Base-by-base conservation (phyloP, 2,888 invertebrate genomes). In the Tetragnatha montana region DNA sequence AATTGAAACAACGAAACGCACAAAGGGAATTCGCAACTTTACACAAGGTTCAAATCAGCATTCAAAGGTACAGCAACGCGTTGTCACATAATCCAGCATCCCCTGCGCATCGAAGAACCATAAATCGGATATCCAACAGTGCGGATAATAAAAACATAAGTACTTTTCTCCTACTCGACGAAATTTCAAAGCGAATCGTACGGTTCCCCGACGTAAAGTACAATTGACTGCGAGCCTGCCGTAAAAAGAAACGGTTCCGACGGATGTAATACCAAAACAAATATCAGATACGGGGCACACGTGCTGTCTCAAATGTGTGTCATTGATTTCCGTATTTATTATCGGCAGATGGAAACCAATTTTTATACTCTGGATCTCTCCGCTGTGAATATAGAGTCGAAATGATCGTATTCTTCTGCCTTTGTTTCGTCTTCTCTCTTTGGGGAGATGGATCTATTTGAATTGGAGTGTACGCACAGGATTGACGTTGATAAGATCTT, bases 261-360 rank as follows among this genome's bases (percentile, higher is more conserved):
- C 73, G 21, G n/a, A n/a, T 17, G 17, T 3, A 60, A 60, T 17
- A n/a, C 4, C 75, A 75, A 73, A 47, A 6, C 49, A 75, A 75
- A 75, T 75, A 4, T 75, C 47, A 8, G 47, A 75, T 6, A 12
- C 8, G 73, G 73, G 14, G 21, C 73, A 79, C 71, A 80, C 80
- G 80, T 80, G 80, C 81, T 87, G 69, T 81, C 73, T 75, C 21
- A 80, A 81, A 81, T 80, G 74, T 73, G 75, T 68, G 50, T 49
- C 87, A 87, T 81, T 81, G 81, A 81, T 87, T 87, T 87, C 49
- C 74, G 80, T 81, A 81, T 87, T 81, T 87, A 87, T 81, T 87
- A 87, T 81, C 69, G 73, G 84, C 12, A 68, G 22, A 60, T 50
- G 14, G 22, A 70, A 86, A 79, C 76, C 86, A 79, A 80, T 86